These are phyloP conservation scores for Drosophila gaucha DNA, from an alignment of 2,888 invertebrate species.

Conservation along the genomic window DNA sequence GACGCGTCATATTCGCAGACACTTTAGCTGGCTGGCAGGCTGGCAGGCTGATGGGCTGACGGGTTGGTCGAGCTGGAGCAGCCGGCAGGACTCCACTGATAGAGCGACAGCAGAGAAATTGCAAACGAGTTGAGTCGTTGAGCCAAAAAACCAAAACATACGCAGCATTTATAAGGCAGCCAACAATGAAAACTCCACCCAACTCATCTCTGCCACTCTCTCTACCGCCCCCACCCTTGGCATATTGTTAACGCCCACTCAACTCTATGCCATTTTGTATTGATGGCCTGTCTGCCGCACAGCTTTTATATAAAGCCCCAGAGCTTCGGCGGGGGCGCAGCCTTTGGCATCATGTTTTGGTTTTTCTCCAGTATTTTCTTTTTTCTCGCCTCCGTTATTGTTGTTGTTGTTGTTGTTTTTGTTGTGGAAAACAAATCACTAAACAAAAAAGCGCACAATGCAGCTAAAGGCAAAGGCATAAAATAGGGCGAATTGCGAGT, in stretches of 20 bases:
- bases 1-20: constrained; percentile 79
- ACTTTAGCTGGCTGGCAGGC: constrained; percentile 66
- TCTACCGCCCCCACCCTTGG: constrained; percentile 6
- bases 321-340: constrained; percentile 70
- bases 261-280: constrained; percentile 80
- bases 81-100: constrained; percentile 53
- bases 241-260: constrained; percentile 80
- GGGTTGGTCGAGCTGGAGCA: constrained; percentile 16
- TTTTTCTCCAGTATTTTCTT: constrained; percentile 43
- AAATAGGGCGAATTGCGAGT: constrained; percentile 50
- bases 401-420: constrained; percentile 35
- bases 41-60: constrained; percentile 4
- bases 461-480: constrained; percentile 60
- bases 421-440: constrained; percentile 74
- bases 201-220: neutral
- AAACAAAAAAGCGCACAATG: constrained; percentile 77
- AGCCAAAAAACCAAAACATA: constrained; percentile 80
- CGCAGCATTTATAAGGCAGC: constrained; percentile 79
- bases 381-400: constrained; percentile 21
- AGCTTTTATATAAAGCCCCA: constrained; percentile 80
- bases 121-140: constrained; percentile 79
- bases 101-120: constrained; percentile 78
- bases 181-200: constrained; percentile 63
- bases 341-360: constrained; percentile 75
- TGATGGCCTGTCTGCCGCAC: constrained; percentile 80